Conservation (phyloP, 1,140 invertebrate species). For the Wasmannia auropunctata region DNA sequence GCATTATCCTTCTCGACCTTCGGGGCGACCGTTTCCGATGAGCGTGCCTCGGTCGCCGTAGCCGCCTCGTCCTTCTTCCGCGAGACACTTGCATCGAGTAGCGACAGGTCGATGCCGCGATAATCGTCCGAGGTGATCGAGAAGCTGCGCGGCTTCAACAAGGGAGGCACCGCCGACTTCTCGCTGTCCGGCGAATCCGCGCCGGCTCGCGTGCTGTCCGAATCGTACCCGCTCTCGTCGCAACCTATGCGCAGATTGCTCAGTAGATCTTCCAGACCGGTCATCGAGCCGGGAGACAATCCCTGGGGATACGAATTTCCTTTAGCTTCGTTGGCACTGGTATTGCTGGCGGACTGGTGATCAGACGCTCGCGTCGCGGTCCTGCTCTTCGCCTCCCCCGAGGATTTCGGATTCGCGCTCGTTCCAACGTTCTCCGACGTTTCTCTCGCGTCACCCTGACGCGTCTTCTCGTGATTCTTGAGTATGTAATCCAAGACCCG, state of each 20-base stretch:
- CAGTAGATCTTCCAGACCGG: constrained; percentile 83
- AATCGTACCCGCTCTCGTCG: constrained; percentile 89
- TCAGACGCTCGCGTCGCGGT: constrained; percentile 17
- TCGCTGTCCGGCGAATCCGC: constrained; percentile 86
- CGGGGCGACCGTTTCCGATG: background rate
- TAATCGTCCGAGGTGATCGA: constrained; percentile 80
- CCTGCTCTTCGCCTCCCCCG: constrained; percentile 43
- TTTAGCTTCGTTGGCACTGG: background rate
- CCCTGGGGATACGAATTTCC: background rate
- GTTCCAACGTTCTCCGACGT: constrained; percentile 64
- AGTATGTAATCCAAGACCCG: constrained; percentile 78
- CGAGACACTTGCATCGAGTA: constrained; percentile 22
- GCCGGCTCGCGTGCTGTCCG: constrained; percentile 87
- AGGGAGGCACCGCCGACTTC: constrained; percentile 71
- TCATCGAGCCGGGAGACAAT: constrained; percentile 8
- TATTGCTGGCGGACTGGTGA: background rate
- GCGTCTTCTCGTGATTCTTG: constrained; percentile 75
- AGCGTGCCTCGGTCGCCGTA: background rate
- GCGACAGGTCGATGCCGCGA: constrained; percentile 74
- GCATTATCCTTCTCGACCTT: background rate
- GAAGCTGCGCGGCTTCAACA: constrained; percentile 76
- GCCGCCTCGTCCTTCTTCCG: background rate
- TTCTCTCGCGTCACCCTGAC: constrained; percentile 64
- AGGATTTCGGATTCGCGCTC: background rate
- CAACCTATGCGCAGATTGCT: constrained; percentile 83